Evolutionary conservation across 2,888 invertebrate genomes (phyloP).

Genomic region (Mesodorylaimus sp.): DNA sequence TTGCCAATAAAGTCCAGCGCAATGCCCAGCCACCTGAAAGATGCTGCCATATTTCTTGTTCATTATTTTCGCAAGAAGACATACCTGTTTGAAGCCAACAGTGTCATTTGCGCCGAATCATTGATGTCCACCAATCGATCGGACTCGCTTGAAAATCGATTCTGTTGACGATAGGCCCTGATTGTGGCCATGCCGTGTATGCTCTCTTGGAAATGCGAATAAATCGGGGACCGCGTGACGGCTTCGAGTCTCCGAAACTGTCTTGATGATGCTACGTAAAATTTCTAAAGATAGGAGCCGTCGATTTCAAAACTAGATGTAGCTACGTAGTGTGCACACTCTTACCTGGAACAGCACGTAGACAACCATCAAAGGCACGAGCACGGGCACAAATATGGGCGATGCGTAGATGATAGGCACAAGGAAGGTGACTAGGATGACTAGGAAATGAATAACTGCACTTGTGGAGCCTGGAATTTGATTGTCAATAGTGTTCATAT

Average conservation of each 20-base stretch:
- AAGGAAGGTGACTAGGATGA: conserved; percentile 20
- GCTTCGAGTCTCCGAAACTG: conserved; percentile 87
- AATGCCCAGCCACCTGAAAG: conserved; percentile 64
- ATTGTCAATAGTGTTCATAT: conserved; percentile 14
- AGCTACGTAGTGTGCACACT: too few relatives aligned
- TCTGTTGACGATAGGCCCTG: conserved; percentile 15
- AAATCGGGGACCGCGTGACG: conserved; percentile 82
- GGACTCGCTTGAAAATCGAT: not conserved
- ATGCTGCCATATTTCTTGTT: not conserved
- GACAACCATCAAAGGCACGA: conserved; percentile 23
- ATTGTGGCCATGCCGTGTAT: conserved; percentile 45
- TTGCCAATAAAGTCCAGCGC: conserved; percentile 84
- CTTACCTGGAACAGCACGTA: conserved; percentile 27
- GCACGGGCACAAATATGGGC: conserved; percentile 22
- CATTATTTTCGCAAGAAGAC: not conserved
- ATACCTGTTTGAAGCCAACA: not conserved
- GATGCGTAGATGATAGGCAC: conserved; percentile 26
- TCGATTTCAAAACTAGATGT: too few relatives aligned
- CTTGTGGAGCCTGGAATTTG: conserved; percentile 10
- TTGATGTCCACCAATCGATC: not conserved
- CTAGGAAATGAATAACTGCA: conserved; percentile 11
- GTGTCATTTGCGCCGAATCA: not conserved
- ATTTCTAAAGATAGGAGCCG: too few relatives aligned
- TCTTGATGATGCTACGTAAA: conserved; percentile 81
- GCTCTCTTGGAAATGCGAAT: conserved; percentile 89